Evolutionary conservation across 2,113 vertebrate species (phyloP), one percentile per base, ranked within the genome.

Genomic region (Lutjanus erythropterus): DNA sequence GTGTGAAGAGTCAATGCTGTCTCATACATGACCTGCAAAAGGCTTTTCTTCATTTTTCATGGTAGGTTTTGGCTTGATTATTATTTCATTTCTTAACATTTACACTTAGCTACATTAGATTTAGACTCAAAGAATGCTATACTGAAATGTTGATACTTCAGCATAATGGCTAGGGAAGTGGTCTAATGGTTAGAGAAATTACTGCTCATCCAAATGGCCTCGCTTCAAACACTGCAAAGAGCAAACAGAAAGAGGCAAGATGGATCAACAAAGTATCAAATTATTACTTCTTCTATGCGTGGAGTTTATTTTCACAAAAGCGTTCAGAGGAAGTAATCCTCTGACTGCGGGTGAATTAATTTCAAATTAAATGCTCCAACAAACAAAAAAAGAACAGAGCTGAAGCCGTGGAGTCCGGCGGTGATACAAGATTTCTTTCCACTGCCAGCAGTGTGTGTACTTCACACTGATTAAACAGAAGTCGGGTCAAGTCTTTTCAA

Each of bases 1-100:
- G 56, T 49, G 78, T 46, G 39, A 83, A 77, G 53, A 84, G 76
- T 82, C 56, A 12, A 9, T 18, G 44, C 76, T 29, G 50, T 74
- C 27, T 61, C 12, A 67, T 58, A 58, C 12, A 4, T 2, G 39
- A 19, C 37, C 41, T n/a, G 12, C 16, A 44, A 25, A 37, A 23
- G 6, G 2, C 2, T 0, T 59, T 62, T 33, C 49, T 31, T 16
- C 5, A 52, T n/a, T 74, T 58, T 12, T 8, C 2, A 9, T 55
- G 33, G 1, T 4, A 33, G 35, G 72, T 27, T 52, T 53, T 47
- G 5, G 58, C 52, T 21, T 33, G 15, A 59, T 78, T 35, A 1
- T 14, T 31, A 60, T 11, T 81, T 25, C 7, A 27, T 68, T 16
- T 11, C n/a, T 29, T 29, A 37, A 25, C 16, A 11, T 49, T 65